Evolutionary conservation across 2,113 vertebrate species (phyloP).

Genomic region (Chionomys nivalis): DNA sequence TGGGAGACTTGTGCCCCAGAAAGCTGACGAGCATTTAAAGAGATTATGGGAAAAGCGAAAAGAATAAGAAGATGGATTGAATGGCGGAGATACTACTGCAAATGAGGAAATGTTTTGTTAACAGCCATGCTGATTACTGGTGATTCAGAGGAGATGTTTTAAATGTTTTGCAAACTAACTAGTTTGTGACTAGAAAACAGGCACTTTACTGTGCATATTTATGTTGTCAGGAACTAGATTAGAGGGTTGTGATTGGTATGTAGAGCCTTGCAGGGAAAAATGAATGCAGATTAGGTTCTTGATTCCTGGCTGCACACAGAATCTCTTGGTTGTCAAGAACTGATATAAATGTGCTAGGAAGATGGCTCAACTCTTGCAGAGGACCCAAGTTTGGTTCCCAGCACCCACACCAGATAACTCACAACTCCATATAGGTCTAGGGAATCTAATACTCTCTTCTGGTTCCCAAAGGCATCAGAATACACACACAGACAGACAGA

Average conservation of each 20-base stretch:
- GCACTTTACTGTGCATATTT: conserved; percentile 22
- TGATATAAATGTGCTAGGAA: background rate
- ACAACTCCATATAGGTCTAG: background rate
- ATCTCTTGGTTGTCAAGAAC: background rate
- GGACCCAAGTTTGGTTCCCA: background rate
- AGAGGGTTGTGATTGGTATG: background rate
- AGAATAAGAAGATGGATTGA: background rate
- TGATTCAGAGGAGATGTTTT: conserved; percentile 41
- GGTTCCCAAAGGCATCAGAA: background rate
- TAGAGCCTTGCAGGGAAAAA: background rate
- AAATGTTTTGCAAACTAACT: conserved; percentile 35
- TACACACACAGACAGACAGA: too few species aligned
- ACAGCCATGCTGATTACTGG: background rate
- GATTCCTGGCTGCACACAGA: background rate
- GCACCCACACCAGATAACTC: background rate
- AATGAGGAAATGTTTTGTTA: conserved; percentile 18
- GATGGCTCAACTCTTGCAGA: background rate
- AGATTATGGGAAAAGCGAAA: conserved; percentile 30
- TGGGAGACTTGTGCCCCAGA: background rate
- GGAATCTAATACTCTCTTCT: background rate
- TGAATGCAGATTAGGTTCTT: background rate
- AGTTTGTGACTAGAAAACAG: conserved; percentile 4
- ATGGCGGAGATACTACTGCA: background rate
- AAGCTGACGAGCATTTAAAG: conserved; percentile 6
- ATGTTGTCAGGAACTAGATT: background rate